Percentiles rank a stretch among this genome's conserved stretches.
Conservation (phyloP, 2,113 vertebrate species). For the Muntiacus reevesi region DNA sequence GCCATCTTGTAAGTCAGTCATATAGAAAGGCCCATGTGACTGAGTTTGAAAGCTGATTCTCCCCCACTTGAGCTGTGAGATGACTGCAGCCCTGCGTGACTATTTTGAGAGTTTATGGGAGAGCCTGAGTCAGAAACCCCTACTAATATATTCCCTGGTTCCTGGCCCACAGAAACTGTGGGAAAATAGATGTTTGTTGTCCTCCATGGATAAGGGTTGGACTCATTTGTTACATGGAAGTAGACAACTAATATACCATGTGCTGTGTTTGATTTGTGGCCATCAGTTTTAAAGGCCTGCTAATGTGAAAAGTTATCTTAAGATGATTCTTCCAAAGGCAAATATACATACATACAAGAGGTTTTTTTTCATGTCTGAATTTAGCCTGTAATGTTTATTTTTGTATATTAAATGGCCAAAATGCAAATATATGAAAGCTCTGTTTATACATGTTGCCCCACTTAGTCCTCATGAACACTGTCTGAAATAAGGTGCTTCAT, state of each 20-base stretch:
- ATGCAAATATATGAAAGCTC: not conserved
- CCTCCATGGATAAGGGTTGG: not conserved
- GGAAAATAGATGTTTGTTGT: not conserved
- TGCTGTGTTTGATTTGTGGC: not conserved
- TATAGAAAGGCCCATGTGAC: not conserved
- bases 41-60: not conserved
- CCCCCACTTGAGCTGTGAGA: rapidly evolving
- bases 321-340: not conserved
- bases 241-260: not conserved
- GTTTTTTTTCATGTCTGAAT: not conserved
- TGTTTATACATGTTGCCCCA: not conserved
- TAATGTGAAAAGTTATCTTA: not conserved
- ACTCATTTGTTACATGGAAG: not conserved
- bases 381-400: conserved; percentile 1
- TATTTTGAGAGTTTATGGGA: not conserved
- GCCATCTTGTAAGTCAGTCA: not conserved
- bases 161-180: not conserved
- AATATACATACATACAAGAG: not conserved
- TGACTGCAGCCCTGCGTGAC: not conserved
- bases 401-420: not conserved
- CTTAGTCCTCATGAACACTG: not conserved
- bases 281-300: not conserved
- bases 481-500: not conserved
- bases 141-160: not conserved
- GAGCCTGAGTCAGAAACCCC: not conserved